Base-by-base conservation (phyloP, 2,888 invertebrate genomes). In the Anthophora plumipes region DNA sequence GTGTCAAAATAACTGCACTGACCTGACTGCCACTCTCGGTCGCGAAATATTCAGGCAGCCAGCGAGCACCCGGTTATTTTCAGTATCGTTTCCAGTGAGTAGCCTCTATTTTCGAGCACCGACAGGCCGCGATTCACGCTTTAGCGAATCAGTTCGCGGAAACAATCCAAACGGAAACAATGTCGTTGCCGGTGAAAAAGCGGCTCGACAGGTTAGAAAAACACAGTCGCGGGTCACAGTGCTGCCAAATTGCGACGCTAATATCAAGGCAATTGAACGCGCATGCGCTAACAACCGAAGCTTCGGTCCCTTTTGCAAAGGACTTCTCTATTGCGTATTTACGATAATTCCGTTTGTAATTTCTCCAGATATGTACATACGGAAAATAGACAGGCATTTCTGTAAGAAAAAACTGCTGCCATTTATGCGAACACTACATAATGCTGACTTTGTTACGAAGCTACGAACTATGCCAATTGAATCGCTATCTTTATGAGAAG, bases 1-100 rank as follows among this genome's bases (percentile, higher is more conserved):
- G 66, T 73, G 76, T 86, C 74, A 73, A 66, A 78, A 83, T 85
- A 81, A 81, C 79, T 60, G 66, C 54, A 60, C 72, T 70, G 77
- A 83, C 77, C 74, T 59, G 69, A 66, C 63, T 57, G 50, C 64
- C 71, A 60, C 39, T 63, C 55, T 63, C 55, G 77, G 66, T 74
- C 69, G 31, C 37, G 55, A 73, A 81, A 87, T 72, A 70, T 83
- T 83, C 20, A 61, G 9, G 50, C 71, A 50, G 39, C 71, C 64
- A 81, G 57, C 60, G 50, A 41, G 55, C n/a, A n/a, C n/a, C 8
- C 60, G 43, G 73, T 77, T 84, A 84, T 84, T 84, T 84, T 70
- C 66, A 83, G 81, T 61, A 71, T 50, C 46, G 69, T 81, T 71
- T 70, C 14, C 54, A 68, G 37, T 37, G 0, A 37, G 22, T 20